phyloP scores from a whole-genome alignment of 2,113 vertebrate species.

The Embiotoca jacksoni region DNA sequence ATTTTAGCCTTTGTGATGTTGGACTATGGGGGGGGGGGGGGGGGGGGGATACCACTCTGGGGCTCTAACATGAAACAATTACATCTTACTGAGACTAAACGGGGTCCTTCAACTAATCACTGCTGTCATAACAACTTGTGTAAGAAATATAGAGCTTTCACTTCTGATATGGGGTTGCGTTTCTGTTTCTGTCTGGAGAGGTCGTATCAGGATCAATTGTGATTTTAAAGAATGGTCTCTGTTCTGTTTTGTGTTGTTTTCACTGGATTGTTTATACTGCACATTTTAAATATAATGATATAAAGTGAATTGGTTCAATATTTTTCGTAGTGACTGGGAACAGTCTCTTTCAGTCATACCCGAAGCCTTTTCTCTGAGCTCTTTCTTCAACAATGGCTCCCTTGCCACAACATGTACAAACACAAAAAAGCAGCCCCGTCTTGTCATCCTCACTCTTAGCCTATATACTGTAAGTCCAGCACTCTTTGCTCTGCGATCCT shows the following conservation, averaged over 20 bases:
- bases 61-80: background rate
- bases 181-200: background rate
- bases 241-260: background rate
- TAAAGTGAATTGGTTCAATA: background rate
- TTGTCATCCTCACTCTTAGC: background rate
- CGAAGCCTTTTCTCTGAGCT: background rate
- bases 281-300: background rate
- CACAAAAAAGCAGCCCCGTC: slow-evolving; percentile 8
- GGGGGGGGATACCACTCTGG: background rate
- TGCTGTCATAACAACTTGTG: background rate
- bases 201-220: background rate
- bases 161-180: background rate
- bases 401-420: background rate
- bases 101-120: background rate
- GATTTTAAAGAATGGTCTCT: background rate
- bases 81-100: background rate
- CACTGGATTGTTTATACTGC: background rate
- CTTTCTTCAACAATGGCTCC: background rate
- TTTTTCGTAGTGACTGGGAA: background rate
- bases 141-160: background rate
- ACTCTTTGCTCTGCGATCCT: background rate
- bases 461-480: background rate
- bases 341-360: background rate
- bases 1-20: background rate
- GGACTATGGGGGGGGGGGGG: too few species aligned